These are phyloP conservation scores for Tapera naevia DNA, from an alignment of 2,797 vertebrate genomes.

Conservation along the genomic window DNA sequence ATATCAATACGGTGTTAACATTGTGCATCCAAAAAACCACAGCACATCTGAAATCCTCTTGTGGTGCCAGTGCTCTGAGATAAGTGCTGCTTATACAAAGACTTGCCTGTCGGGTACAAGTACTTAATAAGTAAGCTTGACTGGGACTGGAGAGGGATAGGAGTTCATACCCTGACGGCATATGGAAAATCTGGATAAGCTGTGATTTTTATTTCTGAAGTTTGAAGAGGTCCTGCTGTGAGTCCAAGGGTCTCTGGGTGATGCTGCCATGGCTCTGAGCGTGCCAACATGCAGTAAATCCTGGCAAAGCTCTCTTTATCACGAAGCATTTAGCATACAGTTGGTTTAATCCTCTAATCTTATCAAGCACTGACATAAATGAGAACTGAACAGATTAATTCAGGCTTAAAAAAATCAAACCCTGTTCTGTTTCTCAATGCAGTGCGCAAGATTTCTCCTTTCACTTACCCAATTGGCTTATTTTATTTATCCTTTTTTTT, in stretches of 20 bases:
- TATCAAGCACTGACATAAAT: conserved; percentile 9
- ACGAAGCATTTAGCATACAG: not conserved
- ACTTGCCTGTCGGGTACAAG: conserved; percentile 15
- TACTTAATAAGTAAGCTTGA: conserved; percentile 3
- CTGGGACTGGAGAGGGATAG: not conserved
- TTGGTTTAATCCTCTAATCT: conserved; percentile 51
- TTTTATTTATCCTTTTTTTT: not conserved
- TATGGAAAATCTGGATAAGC: not conserved
- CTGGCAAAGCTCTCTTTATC: not conserved
- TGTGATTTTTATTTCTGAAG: conserved; percentile 10
- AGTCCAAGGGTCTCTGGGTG: not conserved
- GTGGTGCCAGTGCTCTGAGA: not conserved
- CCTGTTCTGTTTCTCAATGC: not conserved
- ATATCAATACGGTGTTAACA: accelerated
- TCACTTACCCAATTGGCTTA: not conserved
- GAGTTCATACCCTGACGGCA: not conserved
- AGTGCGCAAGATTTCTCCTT: not conserved
- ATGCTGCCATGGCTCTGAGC: not conserved
- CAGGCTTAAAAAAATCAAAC: not conserved
- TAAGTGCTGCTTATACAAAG: conserved; percentile 29
- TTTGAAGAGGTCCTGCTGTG: not conserved
- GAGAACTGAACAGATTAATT: conserved; percentile 22
- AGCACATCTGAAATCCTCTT: not conserved
- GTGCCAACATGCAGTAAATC: not conserved
- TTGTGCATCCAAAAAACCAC: not conserved